Evolutionary conservation across 2,797 vertebrate species (phyloP).

Genomic region (Eupleurogrammus muticus): DNA sequence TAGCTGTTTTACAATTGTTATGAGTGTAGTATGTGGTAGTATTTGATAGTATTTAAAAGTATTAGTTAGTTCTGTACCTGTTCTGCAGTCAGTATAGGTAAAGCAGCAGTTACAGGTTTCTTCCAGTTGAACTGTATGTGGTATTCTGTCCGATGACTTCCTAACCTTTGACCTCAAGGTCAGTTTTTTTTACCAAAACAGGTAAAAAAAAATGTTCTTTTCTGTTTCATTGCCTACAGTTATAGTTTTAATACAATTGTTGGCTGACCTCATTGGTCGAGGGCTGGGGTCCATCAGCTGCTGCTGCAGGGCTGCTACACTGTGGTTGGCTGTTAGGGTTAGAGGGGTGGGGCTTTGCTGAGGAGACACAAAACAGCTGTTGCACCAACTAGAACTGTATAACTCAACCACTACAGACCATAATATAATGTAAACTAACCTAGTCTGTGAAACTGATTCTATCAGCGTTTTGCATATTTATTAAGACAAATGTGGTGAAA

Average conservation of each 20-base stretch:
- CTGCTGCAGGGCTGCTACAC: conserved; percentile 16
- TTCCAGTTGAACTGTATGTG: conserved; percentile 62
- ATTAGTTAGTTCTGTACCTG: conserved; percentile 41
- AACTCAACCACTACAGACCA: not conserved
- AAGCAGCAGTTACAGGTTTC: conserved; percentile 39
- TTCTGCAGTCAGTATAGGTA: conserved; percentile 67
- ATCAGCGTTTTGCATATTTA: not conserved
- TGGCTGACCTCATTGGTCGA: conserved; percentile 45
- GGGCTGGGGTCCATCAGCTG: conserved; percentile 6
- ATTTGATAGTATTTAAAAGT: not conserved
- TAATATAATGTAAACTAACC: fast-evolving
- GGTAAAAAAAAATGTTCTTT: too few relatives aligned
- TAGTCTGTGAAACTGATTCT: not conserved
- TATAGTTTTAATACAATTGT: not conserved
- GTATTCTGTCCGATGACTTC: conserved; percentile 61
- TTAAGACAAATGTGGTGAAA: not conserved
- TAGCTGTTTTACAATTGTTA: not conserved
- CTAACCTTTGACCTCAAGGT: conserved; percentile 41
- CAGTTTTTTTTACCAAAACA: too few relatives aligned
- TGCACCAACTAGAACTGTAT: not conserved
- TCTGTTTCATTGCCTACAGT: too few relatives aligned
- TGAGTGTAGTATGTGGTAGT: not conserved
- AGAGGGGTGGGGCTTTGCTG: conserved; percentile 44
- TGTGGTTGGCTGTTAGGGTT: conserved; percentile 42
- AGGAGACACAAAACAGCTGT: conserved; percentile 8